Percentiles rank a stretch among this genome's conserved stretches.
phyloP scores from a whole-genome alignment of 92 coral and sea anemone genomes.

The Actinernus sp. region DNA sequence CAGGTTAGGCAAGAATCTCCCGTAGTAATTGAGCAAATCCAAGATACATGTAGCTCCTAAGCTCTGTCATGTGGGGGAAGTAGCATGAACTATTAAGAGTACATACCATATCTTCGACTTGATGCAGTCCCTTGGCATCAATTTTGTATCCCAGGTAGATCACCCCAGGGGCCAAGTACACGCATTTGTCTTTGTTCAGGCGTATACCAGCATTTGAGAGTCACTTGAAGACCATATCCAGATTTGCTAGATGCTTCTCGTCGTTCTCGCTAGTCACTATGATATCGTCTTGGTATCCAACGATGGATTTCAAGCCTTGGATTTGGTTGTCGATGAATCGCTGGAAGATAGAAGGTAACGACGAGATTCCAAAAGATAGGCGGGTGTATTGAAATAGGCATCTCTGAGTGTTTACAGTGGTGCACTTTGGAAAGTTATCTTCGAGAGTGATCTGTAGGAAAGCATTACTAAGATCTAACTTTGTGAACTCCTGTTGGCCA shows the following conservation, averaged over 20 bases:
- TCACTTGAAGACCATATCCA: neutral
- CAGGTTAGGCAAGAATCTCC: too few relatives aligned
- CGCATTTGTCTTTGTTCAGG: slow-evolving; percentile 9
- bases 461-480: too few relatives aligned
- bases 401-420: slow-evolving; percentile 2
- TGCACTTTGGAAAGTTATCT: too few relatives aligned
- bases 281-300: slow-evolving; percentile 6
- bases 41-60: slow-evolving; percentile 42
- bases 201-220: slow-evolving; percentile 1
- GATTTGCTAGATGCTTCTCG: neutral
- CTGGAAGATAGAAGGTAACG: too few relatives aligned
- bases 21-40: slow-evolving; percentile 43
- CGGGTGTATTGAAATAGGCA: neutral
- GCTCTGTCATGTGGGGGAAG: slow-evolving; percentile 40
- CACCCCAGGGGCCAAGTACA: neutral
- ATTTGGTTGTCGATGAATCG: neutral
- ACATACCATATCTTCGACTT: too few relatives aligned
- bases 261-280: slow-evolving; percentile 9
- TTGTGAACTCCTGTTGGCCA: slow-evolving; percentile 5
- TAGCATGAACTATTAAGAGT: slow-evolving; percentile 39
- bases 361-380: too few relatives aligned
- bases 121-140: too few relatives aligned
- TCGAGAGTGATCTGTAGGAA: slow-evolving; percentile 8
- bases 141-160: slow-evolving; percentile 10
- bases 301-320: neutral